A percentile compares a stretch with the other conserved stretches of the same genome.
Evolutionary conservation across 2,797 vertebrate genomes (phyloP).

Genomic region (Nothura maculosa): DNA sequence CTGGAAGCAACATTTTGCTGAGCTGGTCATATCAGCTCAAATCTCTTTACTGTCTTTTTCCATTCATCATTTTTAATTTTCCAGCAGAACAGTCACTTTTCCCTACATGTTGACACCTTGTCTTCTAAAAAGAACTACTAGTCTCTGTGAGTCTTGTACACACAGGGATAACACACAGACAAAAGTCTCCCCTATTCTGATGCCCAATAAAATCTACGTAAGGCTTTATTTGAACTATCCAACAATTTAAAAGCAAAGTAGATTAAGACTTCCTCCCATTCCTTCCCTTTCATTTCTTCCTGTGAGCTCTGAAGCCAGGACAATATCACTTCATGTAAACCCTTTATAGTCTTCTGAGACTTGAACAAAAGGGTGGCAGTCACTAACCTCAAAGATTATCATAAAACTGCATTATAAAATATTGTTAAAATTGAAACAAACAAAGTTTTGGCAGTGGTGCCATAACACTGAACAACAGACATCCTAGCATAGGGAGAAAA

Average conservation of each 20-base stretch:
- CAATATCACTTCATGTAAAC: not conserved
- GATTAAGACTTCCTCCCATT: not conserved
- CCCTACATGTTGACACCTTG: fast-evolving
- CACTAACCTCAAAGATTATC: not conserved
- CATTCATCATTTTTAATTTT: not conserved
- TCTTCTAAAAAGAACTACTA: not conserved
- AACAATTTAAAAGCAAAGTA: not conserved
- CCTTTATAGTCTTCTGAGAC: not conserved
- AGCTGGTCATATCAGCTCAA: not conserved
- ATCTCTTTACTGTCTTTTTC: not conserved
- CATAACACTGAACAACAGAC: not conserved
- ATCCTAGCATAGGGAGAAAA: not conserved
- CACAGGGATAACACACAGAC: not conserved
- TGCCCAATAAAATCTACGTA: not conserved
- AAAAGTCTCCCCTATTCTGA: not conserved
- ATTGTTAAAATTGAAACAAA: not conserved
- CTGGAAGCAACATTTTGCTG: not conserved
- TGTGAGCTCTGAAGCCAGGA: not conserved
- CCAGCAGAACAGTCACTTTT: not conserved
- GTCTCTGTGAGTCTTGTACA: not conserved
- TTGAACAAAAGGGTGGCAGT: not conserved
- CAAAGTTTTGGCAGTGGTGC: not conserved
- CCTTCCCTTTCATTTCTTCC: not conserved
- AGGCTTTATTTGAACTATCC: not conserved
- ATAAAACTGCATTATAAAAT: not conserved